Evolutionary conservation across 1,140 invertebrate species (phyloP), one percentile per base, ranked within the genome.

Genomic region (Probaryconus sp.): DNA sequence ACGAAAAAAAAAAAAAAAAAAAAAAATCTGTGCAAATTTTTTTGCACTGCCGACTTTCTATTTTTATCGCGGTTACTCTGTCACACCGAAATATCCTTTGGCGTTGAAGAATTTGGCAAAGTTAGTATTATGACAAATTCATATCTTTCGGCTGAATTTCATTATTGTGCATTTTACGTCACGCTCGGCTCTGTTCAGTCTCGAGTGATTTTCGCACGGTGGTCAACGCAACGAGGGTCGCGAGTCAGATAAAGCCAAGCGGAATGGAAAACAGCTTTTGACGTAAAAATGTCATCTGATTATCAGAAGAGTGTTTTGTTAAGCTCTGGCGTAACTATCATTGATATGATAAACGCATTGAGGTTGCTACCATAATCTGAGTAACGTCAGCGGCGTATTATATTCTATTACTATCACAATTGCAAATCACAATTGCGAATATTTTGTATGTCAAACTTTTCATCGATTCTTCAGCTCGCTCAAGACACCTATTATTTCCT

Each of bases 311-410:
- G 45, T 43, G 26, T 48, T 65, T 64, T 55, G 48, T 38, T 18
- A 11, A 45, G 11, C 10, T 18, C 45, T 51, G 28, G 30, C 43
- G 55, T 38, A 69, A 70, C 56, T 56, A 38, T 61, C 31, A 63
- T 56, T 56, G 58, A 70, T 70, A 70, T 70, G 67, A 70, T 70
- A 70, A 70, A 70, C 50, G 10, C 28, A 56, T 60, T 60, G 65
- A 69, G 55, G 30, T 70, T 70, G 21, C 18, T 42, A 35, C 45
- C 64, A 61, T 56, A 70, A 63, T 55, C 67, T 61, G 55, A 37
- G 53, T 35, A 24, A 58, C 53, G 64, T 68, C 64, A 68, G 30
- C 18, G 28, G 30, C 47, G 20, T 56, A 31, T 50, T 40, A n/a
- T 55, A 55, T 20, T 5, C 37, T 28, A 6, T 20, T 13, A 21